These are phyloP conservation scores for Acanthoscelides obtectus DNA, from an alignment of 2,888 invertebrate genomes.

Conservation along the genomic window DNA sequence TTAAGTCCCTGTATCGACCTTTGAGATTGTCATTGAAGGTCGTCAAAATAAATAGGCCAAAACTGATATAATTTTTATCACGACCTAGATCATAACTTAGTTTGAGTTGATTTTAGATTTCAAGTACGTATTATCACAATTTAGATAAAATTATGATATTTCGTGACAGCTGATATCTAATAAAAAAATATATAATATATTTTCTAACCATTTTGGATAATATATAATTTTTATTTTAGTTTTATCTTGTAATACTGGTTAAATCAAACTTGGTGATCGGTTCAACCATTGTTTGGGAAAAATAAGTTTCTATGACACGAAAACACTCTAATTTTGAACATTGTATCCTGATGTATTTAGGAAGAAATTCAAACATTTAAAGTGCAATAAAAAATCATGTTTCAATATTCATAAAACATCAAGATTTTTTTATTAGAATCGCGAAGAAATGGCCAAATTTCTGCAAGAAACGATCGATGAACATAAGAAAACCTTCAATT, in stretches of 20 bases:
- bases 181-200: no score
- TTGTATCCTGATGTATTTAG: no score
- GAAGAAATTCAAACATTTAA: no score
- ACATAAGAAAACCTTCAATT: constrained; percentile 71
- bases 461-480: constrained; percentile 80
- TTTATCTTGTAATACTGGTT: no score
- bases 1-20: neutral
- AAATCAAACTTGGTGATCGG: no score
- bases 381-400: no score
- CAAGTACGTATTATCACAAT: neutral
- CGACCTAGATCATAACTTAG: neutral
- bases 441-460: constrained; percentile 79
- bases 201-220: no score
- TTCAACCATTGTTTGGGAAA: no score
- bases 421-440: constrained; percentile 52
- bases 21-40: neutral
- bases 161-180: no score
- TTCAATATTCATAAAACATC: neutral
- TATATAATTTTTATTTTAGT: no score
- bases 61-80: neutral
- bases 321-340: no score
- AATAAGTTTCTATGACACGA: no score
- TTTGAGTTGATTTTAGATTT: neutral
- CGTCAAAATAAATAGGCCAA: neutral
- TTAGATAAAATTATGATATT: neutral